These are phyloP conservation scores for Hyposmocoma kahamanoa DNA, from an alignment of 1,140 invertebrate genomes.

Conservation along the genomic window DNA sequence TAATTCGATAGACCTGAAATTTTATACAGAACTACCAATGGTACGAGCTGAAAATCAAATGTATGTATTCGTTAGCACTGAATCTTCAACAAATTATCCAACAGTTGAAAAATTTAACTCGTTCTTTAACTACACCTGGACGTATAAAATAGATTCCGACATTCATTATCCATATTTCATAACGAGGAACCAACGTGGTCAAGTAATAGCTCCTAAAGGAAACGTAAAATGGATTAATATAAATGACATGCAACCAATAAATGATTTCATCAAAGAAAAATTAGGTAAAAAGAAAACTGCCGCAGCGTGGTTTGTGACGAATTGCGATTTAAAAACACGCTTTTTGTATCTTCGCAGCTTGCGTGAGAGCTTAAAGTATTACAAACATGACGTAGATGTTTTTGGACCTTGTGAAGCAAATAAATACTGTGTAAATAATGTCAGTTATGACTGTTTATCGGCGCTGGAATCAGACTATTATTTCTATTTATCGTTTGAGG, in stretches of 20 bases:
- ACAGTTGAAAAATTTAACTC: slow-evolving; percentile 33
- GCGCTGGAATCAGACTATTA: slow-evolving; percentile 71
- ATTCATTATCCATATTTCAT: slow-evolving; percentile 73
- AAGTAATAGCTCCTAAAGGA: slow-evolving; percentile 39
- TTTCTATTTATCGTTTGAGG: slow-evolving; percentile 83
- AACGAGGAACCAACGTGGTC: slow-evolving; percentile 36
- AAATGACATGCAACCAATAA: slow-evolving; percentile 34
- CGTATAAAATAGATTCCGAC: slow-evolving; percentile 79
- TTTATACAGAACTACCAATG: too few relatives aligned
- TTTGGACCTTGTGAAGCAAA: slow-evolving; percentile 76
- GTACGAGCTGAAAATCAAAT: slow-evolving; percentile 36
- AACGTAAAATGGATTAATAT: slow-evolving; percentile 37
- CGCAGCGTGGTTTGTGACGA: slow-evolving; percentile 76
- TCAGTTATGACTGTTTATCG: slow-evolving; percentile 47
- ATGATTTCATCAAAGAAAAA: slow-evolving; percentile 16
- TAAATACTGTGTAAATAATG: slow-evolving; percentile 25
- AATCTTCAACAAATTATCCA: slow-evolving; percentile 46
- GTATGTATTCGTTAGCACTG: slow-evolving; percentile 53
- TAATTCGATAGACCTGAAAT: too few relatives aligned
- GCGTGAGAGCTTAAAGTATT: slow-evolving; percentile 59
- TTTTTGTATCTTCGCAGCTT: slow-evolving; percentile 72
- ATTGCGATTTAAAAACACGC: slow-evolving; percentile 72
- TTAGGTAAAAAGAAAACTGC: slow-evolving; percentile 42
- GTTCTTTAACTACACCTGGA: slow-evolving; percentile 79
- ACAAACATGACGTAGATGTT: slow-evolving; percentile 71